Conservation (phyloP, 1,140 invertebrate genomes). For the Macrosteles quadrilineatus region DNA sequence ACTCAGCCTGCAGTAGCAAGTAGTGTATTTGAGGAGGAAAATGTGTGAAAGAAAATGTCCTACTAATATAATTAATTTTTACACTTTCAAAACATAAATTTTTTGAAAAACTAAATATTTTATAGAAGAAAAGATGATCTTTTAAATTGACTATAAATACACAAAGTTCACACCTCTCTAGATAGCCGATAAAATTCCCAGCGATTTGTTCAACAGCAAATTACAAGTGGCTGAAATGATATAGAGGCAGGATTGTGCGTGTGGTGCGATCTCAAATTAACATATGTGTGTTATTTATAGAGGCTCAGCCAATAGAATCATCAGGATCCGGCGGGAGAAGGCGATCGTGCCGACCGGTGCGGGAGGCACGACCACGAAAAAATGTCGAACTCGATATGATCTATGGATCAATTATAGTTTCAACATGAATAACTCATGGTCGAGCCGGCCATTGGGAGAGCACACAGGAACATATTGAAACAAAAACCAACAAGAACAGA, state of each 20-base stretch:
- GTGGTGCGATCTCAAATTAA: slow-evolving; percentile 15
- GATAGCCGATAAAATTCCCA: no score
- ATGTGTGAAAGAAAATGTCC: no score
- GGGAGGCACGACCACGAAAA: neutral
- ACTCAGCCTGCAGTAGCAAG: no score
- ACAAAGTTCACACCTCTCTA: no score
- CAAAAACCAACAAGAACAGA: slow-evolving; percentile 23
- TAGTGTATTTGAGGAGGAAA: no score
- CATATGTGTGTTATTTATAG: slow-evolving; percentile 21
- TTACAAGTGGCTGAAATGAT: slow-evolving; percentile 6
- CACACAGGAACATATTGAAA: slow-evolving; percentile 21
- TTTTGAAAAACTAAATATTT: no score
- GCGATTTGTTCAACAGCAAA: neutral
- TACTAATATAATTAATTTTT: no score
- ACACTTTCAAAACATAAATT: no score
- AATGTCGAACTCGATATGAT: slow-evolving; percentile 28
- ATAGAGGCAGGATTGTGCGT: neutral
- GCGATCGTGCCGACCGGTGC: neutral
- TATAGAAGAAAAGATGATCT: no score
- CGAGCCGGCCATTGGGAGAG: neutral
- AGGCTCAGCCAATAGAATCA: slow-evolving; percentile 11
- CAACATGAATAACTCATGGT: slow-evolving; percentile 25
- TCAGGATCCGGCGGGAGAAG: neutral
- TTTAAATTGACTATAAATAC: no score
- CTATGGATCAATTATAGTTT: slow-evolving; percentile 30